Conservation (phyloP, 2,113 vertebrate species). For the Alouatta palliata region DNA sequence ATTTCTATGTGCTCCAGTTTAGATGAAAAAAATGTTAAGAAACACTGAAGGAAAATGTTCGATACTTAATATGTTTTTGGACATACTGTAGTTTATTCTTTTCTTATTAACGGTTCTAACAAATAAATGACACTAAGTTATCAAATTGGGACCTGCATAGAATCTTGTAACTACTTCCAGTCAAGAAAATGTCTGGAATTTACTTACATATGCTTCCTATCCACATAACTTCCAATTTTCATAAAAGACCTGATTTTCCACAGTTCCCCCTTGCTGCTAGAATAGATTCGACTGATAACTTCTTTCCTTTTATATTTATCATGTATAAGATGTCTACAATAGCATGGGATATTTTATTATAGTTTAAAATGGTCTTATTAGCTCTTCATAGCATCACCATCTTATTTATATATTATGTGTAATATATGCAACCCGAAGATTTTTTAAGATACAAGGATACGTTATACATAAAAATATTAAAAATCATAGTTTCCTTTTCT, state of each 20-base stretch:
- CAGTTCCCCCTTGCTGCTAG: neutral
- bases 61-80: neutral
- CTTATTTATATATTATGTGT: neutral
- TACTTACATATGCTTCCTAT: neutral
- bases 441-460: neutral
- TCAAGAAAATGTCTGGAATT: neutral
- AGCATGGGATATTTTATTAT: neutral
- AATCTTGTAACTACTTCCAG: neutral
- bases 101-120: neutral
- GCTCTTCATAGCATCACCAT: neutral
- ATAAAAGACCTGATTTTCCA: neutral
- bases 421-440: neutral
- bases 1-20: neutral
- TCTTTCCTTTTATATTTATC: neutral
- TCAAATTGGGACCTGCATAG: neutral
- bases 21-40: neutral
- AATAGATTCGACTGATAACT: neutral
- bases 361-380: neutral
- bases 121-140: neutral
- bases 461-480: conserved; percentile 1
- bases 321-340: neutral
- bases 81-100: neutral
- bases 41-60: neutral
- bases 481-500: neutral
- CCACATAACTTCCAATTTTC: neutral